These are phyloP conservation scores for Hypsibius dujardini DNA, from an alignment of 1,140 invertebrate genomes.

Conservation along the genomic window DNA sequence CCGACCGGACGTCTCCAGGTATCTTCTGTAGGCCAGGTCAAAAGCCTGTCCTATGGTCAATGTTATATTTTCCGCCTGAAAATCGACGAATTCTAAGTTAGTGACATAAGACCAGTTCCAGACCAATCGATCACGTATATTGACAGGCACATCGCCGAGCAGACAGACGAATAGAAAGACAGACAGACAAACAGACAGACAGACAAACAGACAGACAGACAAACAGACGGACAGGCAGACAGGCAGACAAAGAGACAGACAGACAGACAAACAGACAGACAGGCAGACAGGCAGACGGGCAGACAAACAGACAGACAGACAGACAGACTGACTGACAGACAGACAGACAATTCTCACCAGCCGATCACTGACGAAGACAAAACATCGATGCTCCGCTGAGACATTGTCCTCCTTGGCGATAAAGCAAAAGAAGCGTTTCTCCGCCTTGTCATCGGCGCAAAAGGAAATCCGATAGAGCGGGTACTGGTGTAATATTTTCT, in stretches of 20 bases:
- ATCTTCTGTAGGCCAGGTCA: conserved; percentile 73
- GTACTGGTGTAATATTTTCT: conserved; percentile 73
- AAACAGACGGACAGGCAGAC: too few relatives aligned
- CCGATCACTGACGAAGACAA: conserved; percentile 90
- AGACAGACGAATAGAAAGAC: too few relatives aligned
- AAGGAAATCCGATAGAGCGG: conserved; percentile 92
- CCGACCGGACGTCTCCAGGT: conserved; percentile 55
- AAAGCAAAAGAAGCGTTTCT: conserved; percentile 89
- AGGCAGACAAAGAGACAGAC: too few relatives aligned
- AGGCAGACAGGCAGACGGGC: too few relatives aligned
- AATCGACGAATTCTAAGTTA: conserved; percentile 8
- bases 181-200: too few relatives aligned
- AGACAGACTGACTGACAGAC: too few relatives aligned
- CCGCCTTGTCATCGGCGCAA: conserved; percentile 91
- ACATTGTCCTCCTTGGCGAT: conserved; percentile 62
- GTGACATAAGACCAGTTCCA: too few relatives aligned
- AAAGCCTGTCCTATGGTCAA: conserved; percentile 91
- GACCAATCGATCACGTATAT: too few relatives aligned
- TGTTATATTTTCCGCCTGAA: conserved; percentile 75
- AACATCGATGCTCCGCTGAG: conserved; percentile 69
- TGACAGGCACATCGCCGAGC: too few relatives aligned
- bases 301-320: too few relatives aligned
- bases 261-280: too few relatives aligned
- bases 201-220: too few relatives aligned
- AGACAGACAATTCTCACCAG: conserved; percentile 38